phyloP scores from a whole-genome alignment of 2,797 vertebrate genomes.

The Tympanoctomys barrerae region DNA sequence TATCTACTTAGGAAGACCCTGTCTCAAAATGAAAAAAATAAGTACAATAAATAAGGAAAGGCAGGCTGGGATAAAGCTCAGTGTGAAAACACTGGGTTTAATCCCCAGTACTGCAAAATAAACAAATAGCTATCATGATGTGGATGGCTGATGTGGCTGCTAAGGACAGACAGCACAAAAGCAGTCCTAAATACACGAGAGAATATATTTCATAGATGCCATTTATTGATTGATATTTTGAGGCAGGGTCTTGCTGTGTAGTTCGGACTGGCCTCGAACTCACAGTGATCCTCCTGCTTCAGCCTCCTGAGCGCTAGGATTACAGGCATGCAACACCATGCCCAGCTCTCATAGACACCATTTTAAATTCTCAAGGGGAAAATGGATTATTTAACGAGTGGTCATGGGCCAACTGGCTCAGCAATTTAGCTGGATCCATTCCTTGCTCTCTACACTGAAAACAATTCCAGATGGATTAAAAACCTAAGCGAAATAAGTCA shows the following conservation, averaged over 20 bases:
- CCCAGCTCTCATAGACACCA: background rate
- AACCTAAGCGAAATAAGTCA: constrained; percentile 38
- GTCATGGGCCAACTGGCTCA: constrained; percentile 27
- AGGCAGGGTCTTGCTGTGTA: background rate
- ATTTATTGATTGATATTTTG: background rate
- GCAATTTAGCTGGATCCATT: constrained; percentile 27
- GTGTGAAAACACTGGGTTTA: background rate
- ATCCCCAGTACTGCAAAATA: background rate
- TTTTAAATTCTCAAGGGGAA: constrained; percentile 53
- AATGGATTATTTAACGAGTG: constrained; percentile 57
- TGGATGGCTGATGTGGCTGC: background rate
- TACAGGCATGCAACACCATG: background rate
- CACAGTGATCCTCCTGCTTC: background rate
- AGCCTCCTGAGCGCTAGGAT: background rate
- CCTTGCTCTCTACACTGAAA: constrained; percentile 29
- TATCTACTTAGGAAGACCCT: background rate
- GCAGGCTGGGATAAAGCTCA: background rate
- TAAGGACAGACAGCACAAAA: background rate
- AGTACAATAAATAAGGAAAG: background rate
- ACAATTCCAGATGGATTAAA: constrained; percentile 71
- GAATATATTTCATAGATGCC: constrained; percentile 7
- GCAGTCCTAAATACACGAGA: background rate
- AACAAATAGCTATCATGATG: background rate
- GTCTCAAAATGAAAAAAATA: background rate
- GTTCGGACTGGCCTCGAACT: background rate